Evolutionary conservation across 2,797 vertebrate species (phyloP).

Genomic region (Liparis tanakae): DNA sequence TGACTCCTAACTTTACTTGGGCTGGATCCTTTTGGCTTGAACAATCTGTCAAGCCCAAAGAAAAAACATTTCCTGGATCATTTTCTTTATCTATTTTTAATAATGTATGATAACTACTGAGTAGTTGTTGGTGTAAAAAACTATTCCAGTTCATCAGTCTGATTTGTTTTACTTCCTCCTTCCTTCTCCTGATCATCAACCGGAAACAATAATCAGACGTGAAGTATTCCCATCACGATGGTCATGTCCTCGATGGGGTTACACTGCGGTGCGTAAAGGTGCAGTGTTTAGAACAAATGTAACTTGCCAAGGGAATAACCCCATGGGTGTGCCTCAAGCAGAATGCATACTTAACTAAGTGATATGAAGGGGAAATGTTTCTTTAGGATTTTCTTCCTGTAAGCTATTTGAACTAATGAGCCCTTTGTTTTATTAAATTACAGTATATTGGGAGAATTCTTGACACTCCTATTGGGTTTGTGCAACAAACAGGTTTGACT

Average conservation of each 20-base stretch:
- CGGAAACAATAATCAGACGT: background rate
- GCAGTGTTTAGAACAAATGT: background rate
- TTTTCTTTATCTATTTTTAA: background rate
- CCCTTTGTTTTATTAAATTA: background rate
- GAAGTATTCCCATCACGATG: background rate
- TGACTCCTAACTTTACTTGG: background rate
- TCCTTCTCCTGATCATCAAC: conserved; percentile 16
- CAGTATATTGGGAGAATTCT: background rate
- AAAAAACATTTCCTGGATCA: background rate
- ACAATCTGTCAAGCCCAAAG: background rate
- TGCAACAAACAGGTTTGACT: background rate
- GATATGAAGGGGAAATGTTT: background rate
- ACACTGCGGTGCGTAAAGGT: background rate
- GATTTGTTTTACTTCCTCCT: conserved; percentile 33
- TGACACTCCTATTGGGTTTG: background rate
- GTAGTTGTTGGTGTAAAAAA: background rate
- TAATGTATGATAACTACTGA: too few relatives aligned
- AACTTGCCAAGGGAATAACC: conserved; percentile 4
- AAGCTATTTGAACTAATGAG: background rate
- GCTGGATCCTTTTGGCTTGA: background rate
- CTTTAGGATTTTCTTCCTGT: background rate
- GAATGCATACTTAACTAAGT: background rate
- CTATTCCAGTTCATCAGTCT: background rate
- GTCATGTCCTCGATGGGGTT: background rate
- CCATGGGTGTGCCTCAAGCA: background rate